Evolutionary conservation across 2,888 invertebrate genomes (phyloP).

Genomic region (Rotaria macrura): DNA sequence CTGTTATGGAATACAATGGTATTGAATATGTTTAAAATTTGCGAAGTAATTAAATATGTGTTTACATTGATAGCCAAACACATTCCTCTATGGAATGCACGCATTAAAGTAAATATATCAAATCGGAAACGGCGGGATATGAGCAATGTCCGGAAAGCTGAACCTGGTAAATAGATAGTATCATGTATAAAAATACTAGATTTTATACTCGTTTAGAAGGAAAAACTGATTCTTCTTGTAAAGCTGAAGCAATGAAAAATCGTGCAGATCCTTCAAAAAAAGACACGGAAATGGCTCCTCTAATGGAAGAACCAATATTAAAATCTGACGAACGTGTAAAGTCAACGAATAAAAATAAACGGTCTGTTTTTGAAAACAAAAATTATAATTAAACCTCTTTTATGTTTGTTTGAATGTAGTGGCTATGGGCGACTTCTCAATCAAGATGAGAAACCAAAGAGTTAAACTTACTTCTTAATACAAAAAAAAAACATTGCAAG

Average conservation of each 20-base stretch:
- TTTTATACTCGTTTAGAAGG: not conserved
- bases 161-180: not conserved
- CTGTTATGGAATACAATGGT: not conserved
- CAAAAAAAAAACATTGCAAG: no score
- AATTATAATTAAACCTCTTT: no score
- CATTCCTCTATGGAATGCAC: not conserved
- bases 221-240: not conserved
- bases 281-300: no score
- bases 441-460: no score
- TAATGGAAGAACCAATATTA: no score
- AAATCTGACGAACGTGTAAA: no score
- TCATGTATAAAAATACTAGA: not conserved
- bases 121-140: not conserved
- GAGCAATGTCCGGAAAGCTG: not conserved
- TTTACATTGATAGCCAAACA: not conserved
- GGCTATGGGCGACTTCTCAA: no score
- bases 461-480: no score
- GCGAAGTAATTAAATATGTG: not conserved
- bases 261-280: not conserved
- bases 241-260: not conserved
- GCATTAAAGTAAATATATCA: not conserved
- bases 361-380: no score
- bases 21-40: not conserved
- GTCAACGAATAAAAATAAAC: no score
- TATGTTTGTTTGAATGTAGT: no score